Evolutionary conservation across 2,888 invertebrate genomes (phyloP), one percentile per base, ranked within the genome.

Genomic region (Metellina segmentata): DNA sequence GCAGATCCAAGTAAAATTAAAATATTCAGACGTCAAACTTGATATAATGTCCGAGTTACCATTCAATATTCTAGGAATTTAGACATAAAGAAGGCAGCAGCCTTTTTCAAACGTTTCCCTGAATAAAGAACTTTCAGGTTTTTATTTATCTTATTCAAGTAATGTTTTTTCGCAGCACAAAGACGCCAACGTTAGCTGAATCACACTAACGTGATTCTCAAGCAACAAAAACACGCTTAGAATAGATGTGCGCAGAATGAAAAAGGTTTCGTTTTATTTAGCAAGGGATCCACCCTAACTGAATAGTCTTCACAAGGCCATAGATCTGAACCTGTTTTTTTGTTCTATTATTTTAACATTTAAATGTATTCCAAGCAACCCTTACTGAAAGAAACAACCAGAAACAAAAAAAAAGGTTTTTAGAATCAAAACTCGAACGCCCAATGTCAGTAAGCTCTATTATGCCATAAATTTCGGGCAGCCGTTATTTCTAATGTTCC

Each of bases 401-500:
- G 81, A 70, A n/a, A 34, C 71, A 87, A 88, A 88, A 72, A 81
- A 75, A 48, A 83, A 53, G 53, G 53, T 77, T 87, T 87, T 77
- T 82, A 91, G 86, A 91, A 86, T 87, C 91, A 83, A 90, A 91
- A 87, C 87, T 81, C 78, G 70, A 82, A 78, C 91, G 61, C 13
- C 77, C 48, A 70, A 78, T 72, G 83, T 88, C 87, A 83, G 75
- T 91, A 61, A 51, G 78, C 87, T 85, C 82, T 87, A 87, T 88
- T 83, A 82, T 83, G 87, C 69, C 82, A 91, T 91, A 91, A 91
- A 91, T 91, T 91, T 81, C 77, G 11, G 49, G 34, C 9, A 48
- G 72, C 87, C 87, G 85, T 87, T 91, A 91, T 82, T 91, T 79
- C 91, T 91, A 91, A 87, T 83, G 91, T 83, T 82, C 83, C 78